These are phyloP conservation scores for Sebastes itinus DNA, from an alignment of 2,797 vertebrate genomes.

Conservation along the genomic window DNA sequence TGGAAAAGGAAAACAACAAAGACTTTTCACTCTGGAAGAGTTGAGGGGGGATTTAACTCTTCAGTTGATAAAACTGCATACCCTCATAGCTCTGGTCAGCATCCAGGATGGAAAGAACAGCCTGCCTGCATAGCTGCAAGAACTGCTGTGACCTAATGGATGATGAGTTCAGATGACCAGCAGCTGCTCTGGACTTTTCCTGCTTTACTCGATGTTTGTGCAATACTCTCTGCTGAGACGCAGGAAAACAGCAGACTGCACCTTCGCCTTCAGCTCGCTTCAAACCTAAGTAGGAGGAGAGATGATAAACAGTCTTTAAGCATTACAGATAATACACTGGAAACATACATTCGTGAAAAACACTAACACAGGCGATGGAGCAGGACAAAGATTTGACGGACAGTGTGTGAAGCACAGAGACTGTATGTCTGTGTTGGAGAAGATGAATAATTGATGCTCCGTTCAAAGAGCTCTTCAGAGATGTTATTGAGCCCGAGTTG, in stretches of 20 bases:
- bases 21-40: background rate
- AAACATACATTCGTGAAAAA: background rate
- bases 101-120: background rate
- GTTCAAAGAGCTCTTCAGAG: constrained; percentile 14
- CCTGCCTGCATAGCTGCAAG: background rate
- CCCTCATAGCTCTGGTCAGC: background rate
- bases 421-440: background rate
- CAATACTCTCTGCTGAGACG: background rate
- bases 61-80: background rate
- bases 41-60: background rate
- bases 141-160: background rate
- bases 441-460: constrained; percentile 21
- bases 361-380: no score
- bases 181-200: background rate
- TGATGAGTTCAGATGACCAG: background rate
- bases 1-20: no score
- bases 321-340: background rate
- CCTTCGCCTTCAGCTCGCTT: background rate
- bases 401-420: no score
- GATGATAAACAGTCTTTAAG: fast-evolving
- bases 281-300: background rate
- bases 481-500: background rate
- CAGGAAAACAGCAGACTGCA: background rate
- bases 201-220: background rate
- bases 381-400: no score